These are phyloP conservation scores for Microchirus variegatus DNA, from an alignment of 2,797 vertebrate genomes.

Conservation along the genomic window DNA sequence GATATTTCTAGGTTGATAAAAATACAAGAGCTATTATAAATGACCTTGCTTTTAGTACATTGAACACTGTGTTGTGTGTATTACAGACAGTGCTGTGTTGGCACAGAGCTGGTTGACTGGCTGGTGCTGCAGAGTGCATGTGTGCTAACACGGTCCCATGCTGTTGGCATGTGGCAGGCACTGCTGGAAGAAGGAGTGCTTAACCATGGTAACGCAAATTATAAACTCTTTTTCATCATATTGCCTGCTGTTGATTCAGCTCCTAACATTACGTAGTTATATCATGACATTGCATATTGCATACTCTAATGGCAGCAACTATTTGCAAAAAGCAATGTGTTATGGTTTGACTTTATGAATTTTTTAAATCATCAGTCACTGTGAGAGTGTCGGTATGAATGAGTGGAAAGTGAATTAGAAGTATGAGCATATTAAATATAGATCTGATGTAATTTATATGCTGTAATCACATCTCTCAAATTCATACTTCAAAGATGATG, in stretches of 20 bases:
- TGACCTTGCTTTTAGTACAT: constrained; percentile 11
- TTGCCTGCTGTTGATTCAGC: neutral
- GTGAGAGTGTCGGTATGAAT: neutral
- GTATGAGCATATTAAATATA: constrained; percentile 16
- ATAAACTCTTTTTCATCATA: neutral
- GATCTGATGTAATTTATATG: constrained; percentile 2
- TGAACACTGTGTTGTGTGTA: constrained; percentile 13
- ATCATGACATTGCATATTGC: neutral
- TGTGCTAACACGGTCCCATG: constrained; percentile 93
- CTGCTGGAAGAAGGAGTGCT: constrained; percentile 94
- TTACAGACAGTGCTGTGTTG: constrained; percentile 95
- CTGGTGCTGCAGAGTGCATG: constrained; percentile 95
- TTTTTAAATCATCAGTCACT: constrained; percentile 14
- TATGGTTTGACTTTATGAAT: constrained; percentile 1
- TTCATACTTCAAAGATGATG: constrained; percentile 21
- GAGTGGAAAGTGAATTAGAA: constrained; percentile 7
- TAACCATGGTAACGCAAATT: constrained; percentile 87
- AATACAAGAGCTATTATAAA: neutral
- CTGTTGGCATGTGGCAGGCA: constrained; percentile 98
- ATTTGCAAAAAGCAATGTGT: constrained; percentile 2
- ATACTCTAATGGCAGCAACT: neutral
- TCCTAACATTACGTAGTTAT: neutral
- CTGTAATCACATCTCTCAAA: neutral
- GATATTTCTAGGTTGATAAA: too few relatives aligned
- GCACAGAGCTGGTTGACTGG: constrained; percentile 98